phyloP scores from a whole-genome alignment of 2,113 vertebrate genomes.

The Procavia capensis region DNA sequence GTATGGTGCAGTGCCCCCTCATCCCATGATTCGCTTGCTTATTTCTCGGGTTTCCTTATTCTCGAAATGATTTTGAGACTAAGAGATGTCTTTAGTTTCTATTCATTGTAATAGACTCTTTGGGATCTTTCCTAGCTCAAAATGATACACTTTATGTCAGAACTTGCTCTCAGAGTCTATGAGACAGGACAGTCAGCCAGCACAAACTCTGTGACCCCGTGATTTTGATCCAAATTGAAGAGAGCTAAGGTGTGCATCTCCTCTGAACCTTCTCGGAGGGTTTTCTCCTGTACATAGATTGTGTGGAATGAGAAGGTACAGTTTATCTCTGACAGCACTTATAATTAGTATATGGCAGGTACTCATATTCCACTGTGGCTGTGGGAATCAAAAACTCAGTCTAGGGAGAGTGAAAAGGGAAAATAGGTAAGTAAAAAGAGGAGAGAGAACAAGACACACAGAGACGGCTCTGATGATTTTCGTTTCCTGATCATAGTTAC shows the following conservation, averaged over 20 bases:
- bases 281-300: neutral
- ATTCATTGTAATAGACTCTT: neutral
- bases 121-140: neutral
- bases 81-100: neutral
- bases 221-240: neutral
- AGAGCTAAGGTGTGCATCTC: neutral
- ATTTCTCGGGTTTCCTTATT: conserved; percentile 98
- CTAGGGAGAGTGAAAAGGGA: neutral
- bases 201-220: neutral
- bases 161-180: neutral
- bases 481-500: neutral
- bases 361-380: neutral
- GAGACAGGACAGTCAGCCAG: neutral
- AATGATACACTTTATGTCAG: neutral
- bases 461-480: neutral
- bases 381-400: neutral
- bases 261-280: neutral
- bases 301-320: neutral
- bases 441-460: neutral
- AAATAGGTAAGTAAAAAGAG: neutral
- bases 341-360: neutral
- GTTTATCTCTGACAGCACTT: neutral
- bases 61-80: neutral
- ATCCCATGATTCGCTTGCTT: conserved; percentile 90
- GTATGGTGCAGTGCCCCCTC: conserved; percentile 91